Conservation (phyloP, 2,113 vertebrate species). For the Pogonocichla stellata region DNA sequence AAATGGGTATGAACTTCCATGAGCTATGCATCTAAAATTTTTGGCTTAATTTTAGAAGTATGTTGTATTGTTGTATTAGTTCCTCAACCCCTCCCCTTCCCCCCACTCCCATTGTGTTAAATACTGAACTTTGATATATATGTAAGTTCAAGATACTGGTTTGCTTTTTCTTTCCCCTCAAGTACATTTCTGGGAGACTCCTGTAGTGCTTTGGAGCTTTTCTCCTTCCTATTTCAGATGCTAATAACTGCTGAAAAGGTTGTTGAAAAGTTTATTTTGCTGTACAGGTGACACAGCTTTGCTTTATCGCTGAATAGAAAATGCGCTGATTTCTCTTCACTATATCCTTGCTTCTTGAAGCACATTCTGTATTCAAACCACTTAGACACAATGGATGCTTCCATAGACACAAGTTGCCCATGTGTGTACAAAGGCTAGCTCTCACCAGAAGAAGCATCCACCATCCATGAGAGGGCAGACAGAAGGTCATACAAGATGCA, state of each 20-base stretch:
- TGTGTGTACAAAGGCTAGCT: background rate
- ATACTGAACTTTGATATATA: conserved; percentile 47
- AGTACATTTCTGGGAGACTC: conserved; percentile 51
- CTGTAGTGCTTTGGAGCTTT: conserved; percentile 3
- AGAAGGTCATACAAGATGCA: background rate
- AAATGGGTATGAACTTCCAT: background rate
- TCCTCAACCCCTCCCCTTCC: background rate
- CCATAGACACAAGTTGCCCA: background rate
- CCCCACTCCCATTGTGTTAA: background rate
- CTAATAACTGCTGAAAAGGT: conserved; percentile 17
- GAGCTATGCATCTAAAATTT: conserved; percentile 11
- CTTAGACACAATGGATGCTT: background rate
- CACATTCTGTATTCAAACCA: background rate
- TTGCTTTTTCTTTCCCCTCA: background rate
- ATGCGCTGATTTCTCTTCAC: background rate
- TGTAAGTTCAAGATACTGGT: conserved; percentile 36
- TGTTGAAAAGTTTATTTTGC: conserved; percentile 29
- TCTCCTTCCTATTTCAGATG: conserved; percentile 41
- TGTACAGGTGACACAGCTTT: background rate
- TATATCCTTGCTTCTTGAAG: background rate
- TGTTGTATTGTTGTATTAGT: conserved; percentile 6
- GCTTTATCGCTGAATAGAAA: background rate
- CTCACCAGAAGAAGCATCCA: background rate
- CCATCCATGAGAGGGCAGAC: background rate
- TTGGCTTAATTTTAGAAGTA: conserved; percentile 18